Conservation (phyloP, 1,140 invertebrate genomes). For the Agrypnia vestita region DNA sequence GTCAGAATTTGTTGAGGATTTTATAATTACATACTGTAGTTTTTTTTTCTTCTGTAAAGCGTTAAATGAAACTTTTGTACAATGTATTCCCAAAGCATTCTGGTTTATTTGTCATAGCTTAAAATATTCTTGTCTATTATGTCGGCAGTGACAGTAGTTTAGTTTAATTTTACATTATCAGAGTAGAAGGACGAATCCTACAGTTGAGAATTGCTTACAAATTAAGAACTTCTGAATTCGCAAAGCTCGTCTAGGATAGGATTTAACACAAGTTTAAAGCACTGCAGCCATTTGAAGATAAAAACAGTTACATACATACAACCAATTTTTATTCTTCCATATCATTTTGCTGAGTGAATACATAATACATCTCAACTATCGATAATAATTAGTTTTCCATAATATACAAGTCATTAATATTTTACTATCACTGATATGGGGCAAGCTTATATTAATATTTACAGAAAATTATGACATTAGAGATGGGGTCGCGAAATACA, state of each 20-base stretch:
- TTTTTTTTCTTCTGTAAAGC: not conserved
- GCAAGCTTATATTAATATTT: slow-evolving; percentile 8
- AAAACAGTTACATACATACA: not conserved
- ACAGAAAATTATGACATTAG: not conserved
- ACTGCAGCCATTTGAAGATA: not conserved
- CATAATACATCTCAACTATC: not conserved
- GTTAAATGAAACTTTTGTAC: not conserved
- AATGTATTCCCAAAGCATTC: not conserved
- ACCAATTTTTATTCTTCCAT: not conserved
- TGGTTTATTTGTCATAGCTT: not conserved
- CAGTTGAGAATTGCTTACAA: too few relatives aligned
- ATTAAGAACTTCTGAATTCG: too few relatives aligned
- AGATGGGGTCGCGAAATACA: not conserved
- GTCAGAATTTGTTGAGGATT: slow-evolving; percentile 15
- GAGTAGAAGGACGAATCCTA: too few relatives aligned
- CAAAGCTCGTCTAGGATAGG: too few relatives aligned
- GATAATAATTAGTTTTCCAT: not conserved
- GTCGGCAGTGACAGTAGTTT: not conserved
- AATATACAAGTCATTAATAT: not conserved
- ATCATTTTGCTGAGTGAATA: not conserved
- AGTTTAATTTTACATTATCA: not conserved
- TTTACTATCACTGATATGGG: slow-evolving; percentile 21
- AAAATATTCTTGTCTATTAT: not conserved
- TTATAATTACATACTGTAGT: not conserved
- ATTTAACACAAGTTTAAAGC: not conserved